Percentiles rank a stretch among this genome's conserved stretches.
Conservation (phyloP, 2,113 vertebrate species). For the Ammodytes dubius region DNA sequence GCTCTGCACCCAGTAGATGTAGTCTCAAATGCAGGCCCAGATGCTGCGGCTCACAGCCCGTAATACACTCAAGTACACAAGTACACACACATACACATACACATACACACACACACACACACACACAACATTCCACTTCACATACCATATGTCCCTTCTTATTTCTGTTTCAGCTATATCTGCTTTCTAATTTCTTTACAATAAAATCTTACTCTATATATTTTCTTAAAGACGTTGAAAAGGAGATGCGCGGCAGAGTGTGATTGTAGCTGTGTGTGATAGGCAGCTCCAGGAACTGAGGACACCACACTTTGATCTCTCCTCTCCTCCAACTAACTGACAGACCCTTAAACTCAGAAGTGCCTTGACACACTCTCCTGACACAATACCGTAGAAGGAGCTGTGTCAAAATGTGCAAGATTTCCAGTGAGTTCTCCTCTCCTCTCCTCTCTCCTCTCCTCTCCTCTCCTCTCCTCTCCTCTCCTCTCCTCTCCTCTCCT, state of each 20-base stretch:
- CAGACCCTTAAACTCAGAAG: conserved; percentile 37
- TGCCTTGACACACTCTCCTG: conserved; percentile 1
- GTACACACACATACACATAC: neutral
- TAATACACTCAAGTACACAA: conserved; percentile 36
- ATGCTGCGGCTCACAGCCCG: conserved; percentile 35
- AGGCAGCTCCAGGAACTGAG: conserved; percentile 60
- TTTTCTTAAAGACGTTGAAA: conserved; percentile 7
- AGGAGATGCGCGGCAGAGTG: conserved; percentile 12
- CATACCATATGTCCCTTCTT: conserved; percentile 11
- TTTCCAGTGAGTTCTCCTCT: neutral
- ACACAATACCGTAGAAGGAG: conserved; percentile 12
- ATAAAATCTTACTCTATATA: too few species aligned
- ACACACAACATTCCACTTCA: too few species aligned
- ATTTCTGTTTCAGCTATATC: conserved; percentile 29
- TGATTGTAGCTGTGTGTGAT: conserved; percentile 64
- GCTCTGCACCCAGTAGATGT: conserved; percentile 56
- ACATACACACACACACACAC: neutral
- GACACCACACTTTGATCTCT: conserved; percentile 65
- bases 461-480: neutral
- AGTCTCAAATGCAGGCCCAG: conserved; percentile 67
- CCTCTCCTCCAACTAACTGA: conserved; percentile 36
- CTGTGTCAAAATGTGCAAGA: conserved; percentile 8
- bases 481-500: neutral
- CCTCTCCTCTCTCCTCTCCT: neutral
- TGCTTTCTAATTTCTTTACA: conserved; percentile 15